Conservation (phyloP, 2,113 vertebrate species). For the Mastomys coucha region DNA sequence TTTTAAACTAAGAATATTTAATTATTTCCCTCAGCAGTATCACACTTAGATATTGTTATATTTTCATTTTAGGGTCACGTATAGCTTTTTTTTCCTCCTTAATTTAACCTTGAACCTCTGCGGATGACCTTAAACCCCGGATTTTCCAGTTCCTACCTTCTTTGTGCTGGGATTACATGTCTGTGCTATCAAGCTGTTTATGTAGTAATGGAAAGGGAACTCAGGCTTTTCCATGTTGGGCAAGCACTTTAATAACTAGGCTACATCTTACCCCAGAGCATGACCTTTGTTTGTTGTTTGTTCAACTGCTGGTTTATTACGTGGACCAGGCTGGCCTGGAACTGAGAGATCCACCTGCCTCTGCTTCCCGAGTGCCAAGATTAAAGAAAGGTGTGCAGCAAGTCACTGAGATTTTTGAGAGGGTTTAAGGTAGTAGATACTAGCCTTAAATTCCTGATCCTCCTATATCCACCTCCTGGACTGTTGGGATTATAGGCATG, state of each 20-base stretch:
- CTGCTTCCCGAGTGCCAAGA: background rate
- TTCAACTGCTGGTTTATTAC: background rate
- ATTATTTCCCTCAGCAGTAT: background rate
- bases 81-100: background rate
- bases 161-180: background rate
- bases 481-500: background rate
- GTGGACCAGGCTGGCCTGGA: no score
- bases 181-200: background rate
- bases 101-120: background rate
- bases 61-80: conserved; percentile 23
- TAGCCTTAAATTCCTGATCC: background rate
- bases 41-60: background rate
- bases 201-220: background rate
- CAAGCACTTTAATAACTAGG: background rate
- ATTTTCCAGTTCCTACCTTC: background rate
- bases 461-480: background rate
- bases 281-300: background rate
- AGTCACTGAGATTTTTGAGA: background rate
- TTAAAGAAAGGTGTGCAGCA: background rate
- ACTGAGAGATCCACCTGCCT: background rate
- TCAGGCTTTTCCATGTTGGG: background rate
- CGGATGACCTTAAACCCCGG: background rate
- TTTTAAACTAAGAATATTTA: conserved; percentile 11
- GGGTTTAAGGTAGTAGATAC: background rate
- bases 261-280: no score